Conservation (phyloP, 2,113 vertebrate species). For the Stomatorhinus ivindoensis region DNA sequence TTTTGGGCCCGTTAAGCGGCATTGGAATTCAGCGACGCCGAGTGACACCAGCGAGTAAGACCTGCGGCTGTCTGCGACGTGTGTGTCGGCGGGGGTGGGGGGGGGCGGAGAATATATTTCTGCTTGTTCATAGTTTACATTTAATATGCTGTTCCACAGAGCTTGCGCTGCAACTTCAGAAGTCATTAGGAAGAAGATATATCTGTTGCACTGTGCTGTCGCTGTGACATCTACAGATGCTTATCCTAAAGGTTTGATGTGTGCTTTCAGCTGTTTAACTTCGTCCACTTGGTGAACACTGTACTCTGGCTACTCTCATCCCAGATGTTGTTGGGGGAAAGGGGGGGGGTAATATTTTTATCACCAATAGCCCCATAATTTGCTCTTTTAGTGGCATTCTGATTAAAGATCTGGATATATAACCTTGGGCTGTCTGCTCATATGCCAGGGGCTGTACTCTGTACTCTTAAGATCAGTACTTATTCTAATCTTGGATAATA, state of each 20-base stretch:
- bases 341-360: not conserved
- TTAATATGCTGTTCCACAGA: not conserved
- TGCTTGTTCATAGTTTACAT: not conserved
- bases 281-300: not conserved
- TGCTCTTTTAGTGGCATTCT: not conserved
- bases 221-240: not conserved
- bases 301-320: not conserved
- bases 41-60: not conserved
- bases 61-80: not conserved
- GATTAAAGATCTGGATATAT: not conserved
- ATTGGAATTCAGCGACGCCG: not conserved
- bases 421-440: not conserved
- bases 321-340: not conserved
- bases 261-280: not conserved
- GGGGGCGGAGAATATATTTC: not conserved
- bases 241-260: not conserved
- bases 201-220: not conserved
- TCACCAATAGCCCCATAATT: not conserved
- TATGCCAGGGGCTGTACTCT: not conserved
- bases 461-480: not conserved
- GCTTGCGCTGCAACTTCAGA: not conserved
- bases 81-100: not conserved
- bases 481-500: not conserved
- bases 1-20: conserved; percentile 19
- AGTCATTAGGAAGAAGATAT: not conserved